Evolutionary conservation across 2,113 vertebrate species (phyloP).

Genomic region (Alces alces): DNA sequence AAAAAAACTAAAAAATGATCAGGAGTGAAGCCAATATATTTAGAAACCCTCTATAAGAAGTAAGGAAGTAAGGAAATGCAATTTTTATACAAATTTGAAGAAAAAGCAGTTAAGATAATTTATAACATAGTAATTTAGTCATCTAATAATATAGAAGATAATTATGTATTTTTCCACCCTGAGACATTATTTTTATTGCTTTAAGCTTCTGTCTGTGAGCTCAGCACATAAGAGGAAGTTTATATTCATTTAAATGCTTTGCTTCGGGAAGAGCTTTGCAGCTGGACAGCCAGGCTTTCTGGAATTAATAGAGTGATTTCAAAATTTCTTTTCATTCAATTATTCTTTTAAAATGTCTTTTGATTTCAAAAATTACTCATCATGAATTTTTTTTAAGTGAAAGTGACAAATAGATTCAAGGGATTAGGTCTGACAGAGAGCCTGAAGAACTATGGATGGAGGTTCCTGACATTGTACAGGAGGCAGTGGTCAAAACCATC

Average conservation of each 20-base stretch:
- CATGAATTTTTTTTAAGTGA: neutral
- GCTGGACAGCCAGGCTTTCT: neutral
- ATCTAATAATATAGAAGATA: neutral
- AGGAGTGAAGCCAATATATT: neutral
- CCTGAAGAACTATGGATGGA: neutral
- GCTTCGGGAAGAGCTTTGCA: neutral
- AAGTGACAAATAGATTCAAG: neutral
- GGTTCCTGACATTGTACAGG: neutral
- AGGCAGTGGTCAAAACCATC: neutral
- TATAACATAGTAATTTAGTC: neutral
- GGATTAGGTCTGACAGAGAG: neutral
- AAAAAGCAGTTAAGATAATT: neutral
- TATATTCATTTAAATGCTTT: neutral
- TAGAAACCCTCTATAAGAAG: neutral
- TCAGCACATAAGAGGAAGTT: neutral
- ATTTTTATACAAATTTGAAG: neutral
- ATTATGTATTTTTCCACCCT: neutral
- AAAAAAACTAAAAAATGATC: neutral
- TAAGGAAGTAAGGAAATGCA: neutral
- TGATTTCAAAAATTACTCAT: neutral
- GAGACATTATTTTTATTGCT: neutral
- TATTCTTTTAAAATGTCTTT: neutral
- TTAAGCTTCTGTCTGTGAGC: neutral
- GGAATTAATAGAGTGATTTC: conserved; percentile 16
- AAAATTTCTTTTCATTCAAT: neutral